Evolutionary conservation across 1,140 invertebrate species (phyloP).

Genomic region (Druon quercuslanigerum): DNA sequence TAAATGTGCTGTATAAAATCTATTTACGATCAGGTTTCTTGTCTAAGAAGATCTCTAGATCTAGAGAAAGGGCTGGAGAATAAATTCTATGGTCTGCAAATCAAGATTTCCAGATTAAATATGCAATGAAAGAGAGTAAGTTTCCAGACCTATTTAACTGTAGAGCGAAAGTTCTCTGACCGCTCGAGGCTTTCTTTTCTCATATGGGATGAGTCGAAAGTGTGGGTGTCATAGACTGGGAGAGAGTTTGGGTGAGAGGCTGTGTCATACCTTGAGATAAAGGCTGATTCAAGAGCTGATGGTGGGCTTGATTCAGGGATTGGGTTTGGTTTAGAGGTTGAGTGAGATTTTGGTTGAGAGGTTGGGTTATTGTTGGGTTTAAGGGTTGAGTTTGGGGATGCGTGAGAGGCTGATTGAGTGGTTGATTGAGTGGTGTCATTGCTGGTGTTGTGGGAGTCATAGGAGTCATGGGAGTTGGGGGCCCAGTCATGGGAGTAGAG

Average conservation of each 20-base stretch:
- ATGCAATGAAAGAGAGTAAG: too few species aligned
- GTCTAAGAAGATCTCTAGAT: too few species aligned
- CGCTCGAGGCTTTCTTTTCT: conserved; percentile 26
- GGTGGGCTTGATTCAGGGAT: not conserved
- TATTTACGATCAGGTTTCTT: too few species aligned
- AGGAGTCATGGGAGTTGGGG: conserved; percentile 63
- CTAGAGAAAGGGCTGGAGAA: too few species aligned
- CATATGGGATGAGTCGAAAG: conserved; percentile 52
- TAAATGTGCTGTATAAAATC: too few species aligned
- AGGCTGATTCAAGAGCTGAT: not conserved
- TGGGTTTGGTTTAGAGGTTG: conserved; percentile 11
- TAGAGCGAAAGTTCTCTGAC: too few species aligned
- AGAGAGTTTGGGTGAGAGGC: conserved; percentile 26
- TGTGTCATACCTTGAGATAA: not conserved
- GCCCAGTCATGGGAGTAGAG: conserved; percentile 63
- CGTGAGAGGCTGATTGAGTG: not conserved
- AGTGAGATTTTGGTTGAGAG: not conserved
- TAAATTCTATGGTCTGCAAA: too few species aligned
- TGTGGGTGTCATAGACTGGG: conserved; percentile 25
- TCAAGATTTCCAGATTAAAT: too few species aligned
- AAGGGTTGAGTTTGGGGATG: not conserved
- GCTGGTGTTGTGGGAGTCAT: conserved; percentile 63
- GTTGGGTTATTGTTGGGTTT: not conserved
- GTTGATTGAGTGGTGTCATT: conserved; percentile 39
- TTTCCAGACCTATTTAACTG: too few species aligned